Evolutionary conservation across 1,140 invertebrate genomes (phyloP).

Genomic region (Drosophila neocordata): DNA sequence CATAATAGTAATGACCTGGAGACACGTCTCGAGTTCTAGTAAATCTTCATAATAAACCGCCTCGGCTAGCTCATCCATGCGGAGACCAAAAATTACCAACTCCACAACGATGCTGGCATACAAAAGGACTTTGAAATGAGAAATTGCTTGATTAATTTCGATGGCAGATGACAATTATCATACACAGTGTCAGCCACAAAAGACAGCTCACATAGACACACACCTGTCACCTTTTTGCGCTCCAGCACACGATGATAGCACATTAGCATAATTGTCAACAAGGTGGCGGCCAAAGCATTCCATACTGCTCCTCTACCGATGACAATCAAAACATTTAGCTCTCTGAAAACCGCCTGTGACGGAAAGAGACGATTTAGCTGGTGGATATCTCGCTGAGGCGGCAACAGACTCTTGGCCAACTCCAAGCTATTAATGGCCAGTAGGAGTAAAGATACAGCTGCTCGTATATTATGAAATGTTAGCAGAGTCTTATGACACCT

Average conservation of each 20-base stretch:
- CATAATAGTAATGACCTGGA: constrained; percentile 44
- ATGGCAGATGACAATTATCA: constrained; percentile 35
- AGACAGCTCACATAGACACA: constrained; percentile 26
- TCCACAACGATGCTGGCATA: constrained; percentile 60
- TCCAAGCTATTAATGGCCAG: constrained; percentile 71
- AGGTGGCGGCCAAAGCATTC: constrained; percentile 62
- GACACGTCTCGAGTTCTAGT: constrained; percentile 61
- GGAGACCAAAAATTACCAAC: constrained; percentile 56
- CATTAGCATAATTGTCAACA: constrained; percentile 74
- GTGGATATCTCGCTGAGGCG: constrained; percentile 43
- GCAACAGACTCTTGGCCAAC: constrained; percentile 59
- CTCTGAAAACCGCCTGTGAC: constrained; percentile 28
- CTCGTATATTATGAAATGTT: constrained; percentile 78
- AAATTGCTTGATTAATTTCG: constrained; percentile 19
- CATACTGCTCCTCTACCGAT: constrained; percentile 58
- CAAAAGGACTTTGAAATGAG: constrained; percentile 59
- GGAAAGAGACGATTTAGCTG: constrained; percentile 52
- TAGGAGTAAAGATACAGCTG: constrained; percentile 60
- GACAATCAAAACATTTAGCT: constrained; percentile 60
- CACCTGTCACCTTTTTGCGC: constrained; percentile 70
- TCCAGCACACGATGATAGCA: constrained; percentile 76
- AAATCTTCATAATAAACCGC: constrained; percentile 61
- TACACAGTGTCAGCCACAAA: not conserved
- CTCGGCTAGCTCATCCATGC: constrained; percentile 70
- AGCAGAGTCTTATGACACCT: constrained; percentile 77